These are phyloP conservation scores for Todiramphus saurophagus DNA, from an alignment of 2,113 vertebrate genomes.

Conservation along the genomic window DNA sequence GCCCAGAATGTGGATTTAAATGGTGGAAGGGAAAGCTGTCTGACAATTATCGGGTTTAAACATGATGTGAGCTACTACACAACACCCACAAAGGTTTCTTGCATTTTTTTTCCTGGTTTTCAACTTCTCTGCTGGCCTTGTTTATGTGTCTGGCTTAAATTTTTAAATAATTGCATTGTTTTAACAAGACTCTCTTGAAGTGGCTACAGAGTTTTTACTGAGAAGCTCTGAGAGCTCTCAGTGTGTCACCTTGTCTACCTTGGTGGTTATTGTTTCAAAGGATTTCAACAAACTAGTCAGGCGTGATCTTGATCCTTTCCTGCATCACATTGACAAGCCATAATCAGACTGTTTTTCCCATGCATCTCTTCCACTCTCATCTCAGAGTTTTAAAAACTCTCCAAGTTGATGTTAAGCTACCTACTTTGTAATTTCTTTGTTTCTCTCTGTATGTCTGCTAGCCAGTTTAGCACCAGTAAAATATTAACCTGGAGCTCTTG, in stretches of 20 bases:
- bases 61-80: neutral
- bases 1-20: neutral
- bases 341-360: neutral
- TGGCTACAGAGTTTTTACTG: neutral
- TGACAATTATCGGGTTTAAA: neutral
- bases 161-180: neutral
- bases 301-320: neutral
- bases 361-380: neutral
- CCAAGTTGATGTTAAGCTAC: neutral
- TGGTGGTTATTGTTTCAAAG: neutral
- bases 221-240: neutral
- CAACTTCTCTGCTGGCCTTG: neutral
- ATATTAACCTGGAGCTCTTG: neutral
- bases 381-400: neutral
- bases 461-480: neutral
- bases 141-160: neutral
- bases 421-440: neutral
- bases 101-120: neutral
- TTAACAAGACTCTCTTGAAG: neutral
- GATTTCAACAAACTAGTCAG: neutral
- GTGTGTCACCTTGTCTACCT: neutral
- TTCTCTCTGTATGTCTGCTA: neutral
- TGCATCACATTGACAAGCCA: neutral
- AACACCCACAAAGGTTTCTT: neutral
- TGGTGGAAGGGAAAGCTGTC: accelerated